Evolutionary conservation across 2,113 vertebrate genomes (phyloP), one percentile per base, ranked within the genome.

Genomic region (Tonatia bakeri): DNA sequence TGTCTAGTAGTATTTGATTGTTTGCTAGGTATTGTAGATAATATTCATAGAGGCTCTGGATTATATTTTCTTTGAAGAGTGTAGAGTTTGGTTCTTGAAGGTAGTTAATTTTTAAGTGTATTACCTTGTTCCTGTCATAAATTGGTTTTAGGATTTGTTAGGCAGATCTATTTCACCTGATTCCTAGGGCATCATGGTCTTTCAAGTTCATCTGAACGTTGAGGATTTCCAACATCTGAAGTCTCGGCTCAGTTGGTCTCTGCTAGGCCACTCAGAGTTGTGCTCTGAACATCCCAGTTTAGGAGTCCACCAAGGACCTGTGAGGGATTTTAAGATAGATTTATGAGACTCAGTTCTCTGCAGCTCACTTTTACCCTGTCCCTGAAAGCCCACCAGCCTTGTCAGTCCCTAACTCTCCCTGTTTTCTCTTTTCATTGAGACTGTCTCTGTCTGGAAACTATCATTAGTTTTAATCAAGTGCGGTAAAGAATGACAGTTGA

Each of bases 171-270:
- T 87, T 91, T 91, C 50, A 61, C 13, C 40, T 77, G 31, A 67
- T 69, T 59, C 14, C 38, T 88, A 47, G 61, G 36, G n/a, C 19
- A 31, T 47, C 19, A 31, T 47, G 43, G 6, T 67, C 20, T 8
- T 96, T 5, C 79, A 26, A 45, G 76, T 94, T 90, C 20, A 81
- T 70, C 59, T 64, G 67, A 72, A 92, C 92, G n/a, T 47, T 83
- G 54, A 79, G 28, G 43, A 31, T 90, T 90, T 84, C 80, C 22
- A 43, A 17, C 22, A 3, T 36, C 72, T 50, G 50, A 65, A 56
- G 19, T 76, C 87, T 94, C 92, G 73, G 28, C 67, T 67, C 16
- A 65, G 43, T n/a, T 87, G 4, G 82, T 87, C 43, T 75, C 31
- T 47, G 28, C 13, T 77, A 61, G 61, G 5, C 50, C 8, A 14